Evolutionary conservation across 2,797 vertebrate genomes (phyloP).

Genomic region (Bradypodion ventrale): DNA sequence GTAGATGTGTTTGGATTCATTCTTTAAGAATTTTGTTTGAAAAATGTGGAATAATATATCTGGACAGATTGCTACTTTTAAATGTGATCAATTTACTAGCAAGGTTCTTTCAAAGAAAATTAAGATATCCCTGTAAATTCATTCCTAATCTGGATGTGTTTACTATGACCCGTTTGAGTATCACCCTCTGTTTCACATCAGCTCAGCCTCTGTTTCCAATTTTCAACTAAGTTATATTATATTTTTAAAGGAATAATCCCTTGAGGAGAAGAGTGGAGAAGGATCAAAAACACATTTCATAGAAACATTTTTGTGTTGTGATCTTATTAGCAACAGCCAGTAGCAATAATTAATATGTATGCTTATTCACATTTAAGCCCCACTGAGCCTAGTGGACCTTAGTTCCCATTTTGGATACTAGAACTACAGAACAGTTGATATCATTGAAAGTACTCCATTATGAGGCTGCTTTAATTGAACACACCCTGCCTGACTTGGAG

Average conservation of each 20-base stretch:
- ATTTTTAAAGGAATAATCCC: constrained; percentile 31
- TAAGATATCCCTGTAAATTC: neutral
- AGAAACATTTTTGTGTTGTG: neutral
- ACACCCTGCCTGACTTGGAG: neutral
- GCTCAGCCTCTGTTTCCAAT: constrained; percentile 28
- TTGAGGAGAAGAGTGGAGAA: neutral
- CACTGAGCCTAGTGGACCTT: neutral
- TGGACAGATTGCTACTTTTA: neutral
- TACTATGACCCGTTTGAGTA: constrained; percentile 27
- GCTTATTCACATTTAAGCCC: neutral
- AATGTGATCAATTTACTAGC: neutral
- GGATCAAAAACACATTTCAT: neutral
- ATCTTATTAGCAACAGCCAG: neutral
- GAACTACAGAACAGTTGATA: neutral
- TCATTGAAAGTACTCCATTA: neutral
- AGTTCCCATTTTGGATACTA: neutral
- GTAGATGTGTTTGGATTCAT: too few relatives aligned
- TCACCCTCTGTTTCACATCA: constrained; percentile 18
- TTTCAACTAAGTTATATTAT: constrained; percentile 12
- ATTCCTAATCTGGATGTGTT: neutral
- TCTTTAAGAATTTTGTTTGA: constrained; percentile 13
- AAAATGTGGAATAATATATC: neutral
- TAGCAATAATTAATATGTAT: neutral
- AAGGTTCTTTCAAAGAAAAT: neutral
- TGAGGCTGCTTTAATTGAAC: neutral